phyloP scores from a whole-genome alignment of 2,113 vertebrate genomes.

The Daubentonia madagascariensis region DNA sequence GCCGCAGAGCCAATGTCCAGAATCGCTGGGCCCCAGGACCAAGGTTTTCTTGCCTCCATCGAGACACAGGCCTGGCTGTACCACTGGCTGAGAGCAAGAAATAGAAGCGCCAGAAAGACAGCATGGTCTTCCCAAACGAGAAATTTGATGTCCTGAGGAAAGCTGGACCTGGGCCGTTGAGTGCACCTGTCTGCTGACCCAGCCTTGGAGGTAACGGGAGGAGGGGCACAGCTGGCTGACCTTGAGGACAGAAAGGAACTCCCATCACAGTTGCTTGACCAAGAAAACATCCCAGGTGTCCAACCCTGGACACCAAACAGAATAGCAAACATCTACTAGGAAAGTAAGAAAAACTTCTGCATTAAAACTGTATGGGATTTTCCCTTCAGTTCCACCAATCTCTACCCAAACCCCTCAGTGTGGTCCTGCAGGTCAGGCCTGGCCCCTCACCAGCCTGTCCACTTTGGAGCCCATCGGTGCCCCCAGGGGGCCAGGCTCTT shows the following conservation, averaged over 20 bases:
- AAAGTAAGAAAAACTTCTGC: not conserved
- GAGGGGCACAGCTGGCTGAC: not conserved
- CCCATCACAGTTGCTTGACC: not conserved
- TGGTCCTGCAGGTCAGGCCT: not conserved
- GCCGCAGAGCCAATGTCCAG: no score
- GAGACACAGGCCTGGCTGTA: rapidly evolving
- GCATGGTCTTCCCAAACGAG: not conserved
- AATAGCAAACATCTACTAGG: not conserved
- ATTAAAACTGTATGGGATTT: no score
- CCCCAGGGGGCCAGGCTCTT: no score
- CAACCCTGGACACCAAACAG: not conserved
- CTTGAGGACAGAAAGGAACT: not conserved
- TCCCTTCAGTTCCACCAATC: not conserved
- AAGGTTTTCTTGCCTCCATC: not conserved
- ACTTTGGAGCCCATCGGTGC: not conserved
- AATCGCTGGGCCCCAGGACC: no score
- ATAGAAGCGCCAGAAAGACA: not conserved
- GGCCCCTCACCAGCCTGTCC: not conserved
- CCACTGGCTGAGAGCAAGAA: not conserved
- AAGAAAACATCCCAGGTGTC: not conserved
- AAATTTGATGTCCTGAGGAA: not conserved
- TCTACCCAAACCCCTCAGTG: not conserved
- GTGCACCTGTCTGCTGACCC: not conserved
- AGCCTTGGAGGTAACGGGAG: rapidly evolving
- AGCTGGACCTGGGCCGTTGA: not conserved